Conservation (phyloP, 2,797 vertebrate species). For the Siniperca obscura region DNA sequence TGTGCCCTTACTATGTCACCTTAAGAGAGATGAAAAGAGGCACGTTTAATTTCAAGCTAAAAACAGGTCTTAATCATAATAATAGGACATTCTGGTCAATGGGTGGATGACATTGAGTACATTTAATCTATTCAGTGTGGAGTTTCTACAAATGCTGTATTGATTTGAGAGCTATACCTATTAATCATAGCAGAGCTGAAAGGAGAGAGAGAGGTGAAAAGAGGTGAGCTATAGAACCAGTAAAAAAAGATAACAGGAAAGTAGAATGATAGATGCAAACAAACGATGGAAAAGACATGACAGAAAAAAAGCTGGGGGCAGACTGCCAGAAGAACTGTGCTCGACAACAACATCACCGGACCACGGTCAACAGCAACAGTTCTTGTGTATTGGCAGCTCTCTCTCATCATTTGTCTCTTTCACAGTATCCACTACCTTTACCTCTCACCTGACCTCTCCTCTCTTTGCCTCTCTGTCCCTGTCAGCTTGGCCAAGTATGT, state of each 20-base stretch:
- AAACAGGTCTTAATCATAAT: constrained; percentile 58
- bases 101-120: constrained; percentile 53
- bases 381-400: constrained; percentile 62
- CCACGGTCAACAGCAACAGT: constrained; percentile 70
- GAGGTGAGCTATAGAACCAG: constrained; percentile 27
- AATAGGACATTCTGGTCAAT: constrained; percentile 54
- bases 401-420: constrained; percentile 73
- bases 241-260: constrained; percentile 34
- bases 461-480: constrained; percentile 21
- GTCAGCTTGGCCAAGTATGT: constrained; percentile 43
- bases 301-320: constrained; percentile 30
- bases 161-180: constrained; percentile 73
- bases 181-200: constrained; percentile 73
- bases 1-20: constrained; percentile 5
- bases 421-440: constrained; percentile 44
- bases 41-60: constrained; percentile 31
- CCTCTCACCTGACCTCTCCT: constrained; percentile 19
- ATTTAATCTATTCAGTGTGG: constrained; percentile 73
- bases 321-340: constrained; percentile 50
- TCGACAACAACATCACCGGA: constrained; percentile 51
- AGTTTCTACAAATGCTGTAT: constrained; percentile 80
- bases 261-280: constrained; percentile 48
- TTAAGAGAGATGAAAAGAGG: constrained; percentile 17
- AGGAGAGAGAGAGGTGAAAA: constrained; percentile 21
- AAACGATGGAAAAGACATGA: constrained; percentile 27